Base-by-base conservation (phyloP, 2,113 vertebrate genomes). In the Rousettus leschenaultii region DNA sequence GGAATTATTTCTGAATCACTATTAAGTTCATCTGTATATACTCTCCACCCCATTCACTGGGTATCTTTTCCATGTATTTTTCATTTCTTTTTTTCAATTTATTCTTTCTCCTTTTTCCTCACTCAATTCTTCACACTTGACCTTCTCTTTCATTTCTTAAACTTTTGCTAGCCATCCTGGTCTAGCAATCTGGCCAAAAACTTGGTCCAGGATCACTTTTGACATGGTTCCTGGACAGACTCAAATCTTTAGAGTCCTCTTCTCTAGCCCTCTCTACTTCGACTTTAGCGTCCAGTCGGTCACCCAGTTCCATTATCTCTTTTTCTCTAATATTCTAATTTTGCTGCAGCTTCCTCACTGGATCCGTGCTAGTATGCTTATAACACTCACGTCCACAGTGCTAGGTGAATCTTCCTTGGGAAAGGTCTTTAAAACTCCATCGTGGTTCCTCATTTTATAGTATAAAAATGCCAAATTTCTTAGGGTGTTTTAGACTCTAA, bases 401-500 rank as follows among this genome's bases (percentile, higher is more conserved):
- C 24, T 57, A 2, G 9, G 2, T 19, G 15, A 38, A 16, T 24
- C 26, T 55, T 19, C 66, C 65, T 74, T 19, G 35, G 9, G n/a
- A n/a, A 26, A 21, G 22, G 26, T 59, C 22, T 35, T 75, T 33
- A 35, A 96, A 53, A 48, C 30, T 30, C 28, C 5, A 0, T 13
- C 14, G 53, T 30, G 18, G 40, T 13, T 87, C 4, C 51, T 30
- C 22, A 21, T 82, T 48, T 78, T 35, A 14, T 12, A 63, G 59
- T 13, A 73, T 57, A 48, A 78, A 53, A 65, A 55, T 45, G 74
- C 16, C 61, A 75, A 82, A 94, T 66, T 68, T 74, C 59, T 43
- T 59, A 19, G 51, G 48, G 48, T 90, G 66, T 14, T 86, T 59
- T 38, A 89, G 35, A 57, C 68, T 4, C 57, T 63, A 38, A 10